These are phyloP conservation scores for Teleogryllus occipitalis DNA, from an alignment of 1,140 invertebrate species.

Conservation along the genomic window DNA sequence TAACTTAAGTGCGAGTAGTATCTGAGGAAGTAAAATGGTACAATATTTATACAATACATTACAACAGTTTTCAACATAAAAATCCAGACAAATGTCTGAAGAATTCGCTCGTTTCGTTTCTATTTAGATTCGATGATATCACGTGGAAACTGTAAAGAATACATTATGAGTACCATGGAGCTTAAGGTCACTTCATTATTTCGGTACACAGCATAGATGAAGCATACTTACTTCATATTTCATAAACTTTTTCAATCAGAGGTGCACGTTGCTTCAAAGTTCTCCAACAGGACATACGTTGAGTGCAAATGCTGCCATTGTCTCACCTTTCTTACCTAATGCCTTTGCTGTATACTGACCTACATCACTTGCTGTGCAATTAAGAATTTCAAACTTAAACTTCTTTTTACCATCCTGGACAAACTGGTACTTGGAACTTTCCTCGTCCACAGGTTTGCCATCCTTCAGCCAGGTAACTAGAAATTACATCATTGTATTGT, in stretches of 20 bases:
- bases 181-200: not conserved
- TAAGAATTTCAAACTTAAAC: slow-evolving; percentile 62
- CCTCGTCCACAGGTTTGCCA: slow-evolving; percentile 72
- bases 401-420: slow-evolving; percentile 67
- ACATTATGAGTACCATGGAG: not conserved
- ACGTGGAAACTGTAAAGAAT: not conserved
- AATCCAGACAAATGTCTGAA: not conserved
- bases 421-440: slow-evolving; percentile 69
- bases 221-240: not conserved
- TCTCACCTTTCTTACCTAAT: slow-evolving; percentile 75
- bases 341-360: slow-evolving; percentile 85
- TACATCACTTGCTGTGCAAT: slow-evolving; percentile 67
- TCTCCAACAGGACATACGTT: slow-evolving; percentile 49
- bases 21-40: not conserved
- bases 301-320: slow-evolving; percentile 72
- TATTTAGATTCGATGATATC: not conserved
- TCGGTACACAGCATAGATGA: not conserved
- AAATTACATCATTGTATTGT: slow-evolving; percentile 14
- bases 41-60: not conserved
- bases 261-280: slow-evolving; percentile 18
- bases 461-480: slow-evolving; percentile 81
- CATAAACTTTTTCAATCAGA: not conserved
- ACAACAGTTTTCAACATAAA: not conserved
- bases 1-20: not conserved
- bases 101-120: not conserved